Conservation (phyloP, 2,113 vertebrate species). For the Anhinga anhinga region DNA sequence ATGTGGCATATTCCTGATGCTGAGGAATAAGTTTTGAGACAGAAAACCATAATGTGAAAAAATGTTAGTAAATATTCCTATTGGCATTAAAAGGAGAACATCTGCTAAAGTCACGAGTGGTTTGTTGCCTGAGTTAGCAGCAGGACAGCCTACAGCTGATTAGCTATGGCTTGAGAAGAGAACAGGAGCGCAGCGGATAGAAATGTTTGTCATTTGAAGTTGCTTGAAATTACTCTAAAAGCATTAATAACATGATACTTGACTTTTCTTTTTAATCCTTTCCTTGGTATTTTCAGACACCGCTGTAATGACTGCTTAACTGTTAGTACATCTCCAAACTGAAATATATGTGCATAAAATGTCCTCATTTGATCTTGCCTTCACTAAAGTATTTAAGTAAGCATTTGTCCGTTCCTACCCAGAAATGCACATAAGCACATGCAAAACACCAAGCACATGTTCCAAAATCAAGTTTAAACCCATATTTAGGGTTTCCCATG, state of each 20-base stretch:
- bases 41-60: not conserved
- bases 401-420: not conserved
- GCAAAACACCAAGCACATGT: not conserved
- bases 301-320: not conserved
- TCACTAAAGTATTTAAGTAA: not conserved
- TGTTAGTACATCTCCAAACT: not conserved
- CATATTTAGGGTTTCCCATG: not conserved
- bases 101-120: conserved; percentile 47
- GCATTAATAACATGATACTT: not conserved
- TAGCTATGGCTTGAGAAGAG: not conserved
- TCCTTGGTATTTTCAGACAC: not conserved
- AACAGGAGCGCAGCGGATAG: not conserved
- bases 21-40: not conserved
- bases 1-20: not conserved
- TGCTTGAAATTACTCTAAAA: not conserved
- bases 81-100: conserved; percentile 49
- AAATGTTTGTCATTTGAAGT: not conserved
- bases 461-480: not conserved
- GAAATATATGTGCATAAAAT: not conserved
- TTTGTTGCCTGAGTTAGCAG: conserved; percentile 56
- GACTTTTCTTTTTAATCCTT: not conserved
- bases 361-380: not conserved
- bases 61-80: not conserved
- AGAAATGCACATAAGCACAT: not conserved
- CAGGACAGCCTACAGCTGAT: conserved; percentile 50